phyloP scores from a whole-genome alignment of 2,888 invertebrate genomes.

The Zygogramma bicolorata region DNA sequence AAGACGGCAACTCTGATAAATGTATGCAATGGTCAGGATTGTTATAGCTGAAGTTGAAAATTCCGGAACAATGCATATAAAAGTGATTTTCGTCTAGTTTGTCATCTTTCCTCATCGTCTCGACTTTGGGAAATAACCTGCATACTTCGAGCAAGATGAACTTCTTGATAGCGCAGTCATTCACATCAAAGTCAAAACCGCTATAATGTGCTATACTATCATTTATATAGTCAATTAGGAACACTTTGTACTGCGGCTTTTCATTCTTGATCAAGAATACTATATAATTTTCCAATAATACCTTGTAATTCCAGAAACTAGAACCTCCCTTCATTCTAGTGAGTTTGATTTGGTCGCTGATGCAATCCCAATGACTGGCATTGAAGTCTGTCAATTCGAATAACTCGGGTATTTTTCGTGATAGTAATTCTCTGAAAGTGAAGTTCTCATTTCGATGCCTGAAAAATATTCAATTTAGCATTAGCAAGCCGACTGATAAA shows the following conservation, averaged over 20 bases:
- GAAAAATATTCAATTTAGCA: too few species aligned
- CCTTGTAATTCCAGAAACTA: background rate
- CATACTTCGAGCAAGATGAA: conserved; percentile 16
- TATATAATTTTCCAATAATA: background rate
- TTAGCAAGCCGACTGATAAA: too few species aligned
- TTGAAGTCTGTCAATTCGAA: conserved; percentile 20
- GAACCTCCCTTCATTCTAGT: conserved; percentile 20
- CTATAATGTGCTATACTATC: background rate
- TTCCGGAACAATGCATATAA: background rate
- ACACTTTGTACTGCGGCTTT: background rate
- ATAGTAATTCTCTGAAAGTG: background rate
- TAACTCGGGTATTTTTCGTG: background rate
- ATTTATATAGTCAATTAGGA: background rate
- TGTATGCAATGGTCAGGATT: conserved; percentile 15
- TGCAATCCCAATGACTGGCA: conserved; percentile 38
- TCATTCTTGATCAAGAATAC: background rate
- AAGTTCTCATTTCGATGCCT: background rate
- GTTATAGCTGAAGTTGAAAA: background rate
- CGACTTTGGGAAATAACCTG: background rate
- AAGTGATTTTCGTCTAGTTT: background rate
- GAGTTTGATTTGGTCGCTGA: conserved; percentile 35
- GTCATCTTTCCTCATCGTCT: background rate
- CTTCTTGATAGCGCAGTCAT: conserved; percentile 5
- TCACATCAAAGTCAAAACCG: background rate
- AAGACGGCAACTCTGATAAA: conserved; percentile 14